Conservation (phyloP, 1,140 invertebrate species). For the Procambarus virginalis region DNA sequence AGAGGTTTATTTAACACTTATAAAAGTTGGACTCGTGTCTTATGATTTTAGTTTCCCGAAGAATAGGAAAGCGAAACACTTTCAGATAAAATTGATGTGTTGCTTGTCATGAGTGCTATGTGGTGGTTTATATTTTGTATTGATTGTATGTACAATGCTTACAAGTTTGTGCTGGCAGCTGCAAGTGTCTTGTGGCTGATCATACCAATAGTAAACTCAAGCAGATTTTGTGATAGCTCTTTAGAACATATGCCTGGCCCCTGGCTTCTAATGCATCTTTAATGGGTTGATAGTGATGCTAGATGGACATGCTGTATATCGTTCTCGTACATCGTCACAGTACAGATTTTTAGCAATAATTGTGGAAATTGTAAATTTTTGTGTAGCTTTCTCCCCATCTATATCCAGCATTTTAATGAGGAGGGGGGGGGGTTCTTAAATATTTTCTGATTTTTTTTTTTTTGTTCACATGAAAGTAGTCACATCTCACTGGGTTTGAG, state of each 20-base stretch:
- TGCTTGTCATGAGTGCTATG: conserved; percentile 28
- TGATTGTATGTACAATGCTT: neutral
- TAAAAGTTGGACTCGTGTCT: neutral
- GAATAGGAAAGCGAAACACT: neutral
- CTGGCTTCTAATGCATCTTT: too few species aligned
- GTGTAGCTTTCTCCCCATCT: too few species aligned
- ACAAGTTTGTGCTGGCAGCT: conserved; percentile 24
- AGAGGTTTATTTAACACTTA: neutral
- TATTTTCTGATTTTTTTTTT: too few species aligned
- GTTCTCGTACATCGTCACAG: too few species aligned
- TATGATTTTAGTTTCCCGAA: neutral
- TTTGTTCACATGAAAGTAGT: too few species aligned
- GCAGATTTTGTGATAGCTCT: conserved; percentile 11
- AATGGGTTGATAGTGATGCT: too few species aligned
- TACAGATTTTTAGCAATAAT: too few species aligned
- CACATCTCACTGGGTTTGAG: too few species aligned
- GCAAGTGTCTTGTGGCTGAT: conserved; percentile 1
- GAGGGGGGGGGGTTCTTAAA: too few species aligned
- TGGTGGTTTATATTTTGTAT: conserved; percentile 30
- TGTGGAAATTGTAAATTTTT: too few species aligned
- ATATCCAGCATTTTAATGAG: too few species aligned
- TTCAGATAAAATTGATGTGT: neutral
- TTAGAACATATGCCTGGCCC: neutral
- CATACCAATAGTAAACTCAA: conserved; percentile 17
- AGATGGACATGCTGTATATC: too few species aligned